Evolutionary conservation across 2,888 invertebrate species (phyloP).

Genomic region (Allacma fusca): DNA sequence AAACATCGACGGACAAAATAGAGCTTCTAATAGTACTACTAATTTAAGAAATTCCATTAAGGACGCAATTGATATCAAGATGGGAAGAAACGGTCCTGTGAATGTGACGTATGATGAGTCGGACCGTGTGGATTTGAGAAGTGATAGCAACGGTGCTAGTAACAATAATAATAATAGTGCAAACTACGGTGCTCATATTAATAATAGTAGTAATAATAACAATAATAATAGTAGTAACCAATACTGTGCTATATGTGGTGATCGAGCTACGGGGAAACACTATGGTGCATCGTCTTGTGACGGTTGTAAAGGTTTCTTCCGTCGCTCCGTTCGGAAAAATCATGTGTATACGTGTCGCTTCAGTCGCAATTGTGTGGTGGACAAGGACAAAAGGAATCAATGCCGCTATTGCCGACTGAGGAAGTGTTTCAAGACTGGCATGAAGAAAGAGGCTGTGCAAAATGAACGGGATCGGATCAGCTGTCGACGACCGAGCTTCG

Average conservation of each 20-base stretch:
- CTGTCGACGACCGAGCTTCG: slow-evolving; percentile 89
- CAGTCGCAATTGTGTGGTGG: slow-evolving; percentile 89
- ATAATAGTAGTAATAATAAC: no score
- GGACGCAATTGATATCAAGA: no score
- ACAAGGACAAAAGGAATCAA: slow-evolving; percentile 97
- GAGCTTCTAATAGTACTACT: no score
- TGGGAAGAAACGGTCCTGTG: no score
- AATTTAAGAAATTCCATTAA: no score
- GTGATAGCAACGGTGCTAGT: background rate
- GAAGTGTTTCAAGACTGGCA: slow-evolving; percentile 97
- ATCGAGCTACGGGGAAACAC: slow-evolving; percentile 95
- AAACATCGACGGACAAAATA: no score
- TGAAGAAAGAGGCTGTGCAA: slow-evolving; percentile 99
- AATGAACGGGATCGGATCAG: slow-evolving; percentile 98
- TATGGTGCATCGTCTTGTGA: slow-evolving; percentile 97
- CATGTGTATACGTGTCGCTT: slow-evolving; percentile 96
- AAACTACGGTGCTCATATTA: background rate
- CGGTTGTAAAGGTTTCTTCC: slow-evolving; percentile 95
- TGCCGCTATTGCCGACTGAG: slow-evolving; percentile 93
- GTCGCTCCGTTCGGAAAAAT: slow-evolving; percentile 90
- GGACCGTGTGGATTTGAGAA: no score
- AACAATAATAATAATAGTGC: background rate
- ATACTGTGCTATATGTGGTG: slow-evolving; percentile 90
- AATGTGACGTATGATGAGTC: background rate
- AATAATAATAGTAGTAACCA: slow-evolving; percentile 12